These are phyloP conservation scores for Batillaria attramentaria DNA, from an alignment of 1,140 invertebrate species.

Conservation along the genomic window DNA sequence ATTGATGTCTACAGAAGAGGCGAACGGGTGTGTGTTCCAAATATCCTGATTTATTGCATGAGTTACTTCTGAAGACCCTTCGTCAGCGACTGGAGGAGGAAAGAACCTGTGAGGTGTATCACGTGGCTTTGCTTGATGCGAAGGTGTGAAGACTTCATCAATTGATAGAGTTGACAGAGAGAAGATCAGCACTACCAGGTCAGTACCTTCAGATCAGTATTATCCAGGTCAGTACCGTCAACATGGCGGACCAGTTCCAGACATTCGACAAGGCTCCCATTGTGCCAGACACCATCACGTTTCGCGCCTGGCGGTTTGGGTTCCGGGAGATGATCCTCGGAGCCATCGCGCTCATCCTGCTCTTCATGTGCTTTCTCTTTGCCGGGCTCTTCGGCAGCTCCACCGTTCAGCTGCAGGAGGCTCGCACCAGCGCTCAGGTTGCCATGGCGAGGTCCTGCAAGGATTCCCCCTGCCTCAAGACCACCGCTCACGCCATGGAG, in stretches of 20 bases:
- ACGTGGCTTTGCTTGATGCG: too few relatives aligned
- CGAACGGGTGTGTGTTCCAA: too few relatives aligned
- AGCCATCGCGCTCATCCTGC: background rate
- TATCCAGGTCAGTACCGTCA: too few relatives aligned
- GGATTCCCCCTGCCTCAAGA: constrained; percentile 53
- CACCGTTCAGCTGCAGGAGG: background rate
- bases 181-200: too few relatives aligned
- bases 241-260: constrained; percentile 42
- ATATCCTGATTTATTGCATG: too few relatives aligned
- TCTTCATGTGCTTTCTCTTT: constrained; percentile 34
- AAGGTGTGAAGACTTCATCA: too few relatives aligned
- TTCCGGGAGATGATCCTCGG: constrained; percentile 38
- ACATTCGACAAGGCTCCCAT: constrained; percentile 40
- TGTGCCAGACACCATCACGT: constrained; percentile 3
- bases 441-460: constrained; percentile 19
- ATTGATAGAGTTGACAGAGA: too few relatives aligned
- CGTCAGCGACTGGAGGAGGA: too few relatives aligned
- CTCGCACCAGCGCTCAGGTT: background rate
- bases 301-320: constrained; percentile 12
- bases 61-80: too few relatives aligned
- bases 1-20: too few relatives aligned
- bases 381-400: constrained; percentile 36
- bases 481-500: constrained; percentile 47
- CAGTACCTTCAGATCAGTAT: too few relatives aligned
- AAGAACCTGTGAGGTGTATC: too few relatives aligned